A percentile compares a stretch with the other conserved stretches of the same genome.
Evolutionary conservation across 2,797 vertebrate species (phyloP).

Genomic region (Erethizon dorsatum): DNA sequence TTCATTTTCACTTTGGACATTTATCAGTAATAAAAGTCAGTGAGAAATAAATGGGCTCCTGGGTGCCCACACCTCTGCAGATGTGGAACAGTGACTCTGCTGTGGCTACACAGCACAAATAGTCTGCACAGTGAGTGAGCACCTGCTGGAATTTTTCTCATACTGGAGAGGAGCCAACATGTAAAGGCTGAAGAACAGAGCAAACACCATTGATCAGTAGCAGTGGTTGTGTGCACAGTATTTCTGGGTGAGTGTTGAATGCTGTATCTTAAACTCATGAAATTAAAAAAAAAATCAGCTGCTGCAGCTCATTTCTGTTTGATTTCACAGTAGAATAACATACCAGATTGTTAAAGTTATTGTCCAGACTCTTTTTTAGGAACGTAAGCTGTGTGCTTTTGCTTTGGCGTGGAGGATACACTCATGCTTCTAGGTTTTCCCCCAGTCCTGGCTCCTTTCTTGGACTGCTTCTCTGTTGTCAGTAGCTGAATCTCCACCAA

Average conservation of each 20-base stretch:
- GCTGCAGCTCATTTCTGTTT: not conserved
- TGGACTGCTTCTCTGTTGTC: not conserved
- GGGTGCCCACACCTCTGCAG: not conserved
- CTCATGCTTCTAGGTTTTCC: not conserved
- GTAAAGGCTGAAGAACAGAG: not conserved
- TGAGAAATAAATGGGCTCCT: not conserved
- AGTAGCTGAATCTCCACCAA: not conserved
- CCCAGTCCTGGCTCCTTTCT: not conserved
- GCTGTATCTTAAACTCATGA: not conserved
- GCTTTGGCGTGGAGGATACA: not conserved
- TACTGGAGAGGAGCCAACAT: not conserved
- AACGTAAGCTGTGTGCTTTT: not conserved
- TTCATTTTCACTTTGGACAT: slow-evolving; percentile 8
- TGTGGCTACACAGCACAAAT: not conserved
- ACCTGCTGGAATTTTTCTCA: not conserved
- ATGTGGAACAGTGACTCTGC: too few relatives aligned
- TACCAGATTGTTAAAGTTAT: not conserved
- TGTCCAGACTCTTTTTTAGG: not conserved
- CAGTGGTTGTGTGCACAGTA: not conserved
- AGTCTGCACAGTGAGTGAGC: not conserved
- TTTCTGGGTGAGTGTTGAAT: not conserved
- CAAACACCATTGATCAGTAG: not conserved
- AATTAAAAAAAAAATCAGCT: not conserved
- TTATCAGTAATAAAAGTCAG: not conserved
- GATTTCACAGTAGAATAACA: not conserved